Conservation (phyloP, 2,113 vertebrate species). For the Albula goreensis region DNA sequence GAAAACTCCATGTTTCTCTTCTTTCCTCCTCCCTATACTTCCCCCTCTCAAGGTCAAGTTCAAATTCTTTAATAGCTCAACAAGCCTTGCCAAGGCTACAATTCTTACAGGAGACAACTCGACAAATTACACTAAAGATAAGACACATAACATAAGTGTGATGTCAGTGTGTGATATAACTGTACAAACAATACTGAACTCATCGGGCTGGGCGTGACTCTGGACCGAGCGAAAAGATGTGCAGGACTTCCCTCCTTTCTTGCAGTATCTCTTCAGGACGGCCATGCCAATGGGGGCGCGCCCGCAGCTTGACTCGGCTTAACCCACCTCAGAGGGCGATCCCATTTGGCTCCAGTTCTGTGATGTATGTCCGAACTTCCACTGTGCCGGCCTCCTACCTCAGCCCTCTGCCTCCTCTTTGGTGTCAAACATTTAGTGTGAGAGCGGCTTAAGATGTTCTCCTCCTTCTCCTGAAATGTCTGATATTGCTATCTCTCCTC, state of each 20-base stretch:
- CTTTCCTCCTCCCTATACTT: constrained; percentile 8
- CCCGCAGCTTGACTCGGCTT: constrained; percentile 17
- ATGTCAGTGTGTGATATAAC: constrained; percentile 12
- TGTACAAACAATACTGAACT: not conserved
- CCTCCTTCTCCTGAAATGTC: not conserved
- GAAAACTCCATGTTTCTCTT: not conserved
- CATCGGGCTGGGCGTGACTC: not conserved
- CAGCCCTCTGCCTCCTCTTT: not conserved
- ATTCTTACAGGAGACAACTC: constrained; percentile 7
- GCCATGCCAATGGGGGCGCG: constrained; percentile 1
- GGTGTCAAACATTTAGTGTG: not conserved
- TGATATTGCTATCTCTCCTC: not conserved
- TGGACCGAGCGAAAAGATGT: not conserved
- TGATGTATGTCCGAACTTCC: not conserved
- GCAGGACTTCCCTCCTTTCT: not conserved
- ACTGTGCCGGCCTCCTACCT: not conserved
- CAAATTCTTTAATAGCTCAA: constrained; percentile 7
- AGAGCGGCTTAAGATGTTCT: not conserved
- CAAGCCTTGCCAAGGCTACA: not conserved
- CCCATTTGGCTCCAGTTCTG: not conserved
- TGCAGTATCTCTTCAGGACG: not conserved
- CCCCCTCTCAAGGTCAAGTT: constrained; percentile 13
- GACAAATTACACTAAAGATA: constrained; percentile 14
- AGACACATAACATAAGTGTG: constrained; percentile 2
- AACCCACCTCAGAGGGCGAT: not conserved